Base-by-base conservation (phyloP, 2,888 invertebrate species). In the Eurytoma californica region DNA sequence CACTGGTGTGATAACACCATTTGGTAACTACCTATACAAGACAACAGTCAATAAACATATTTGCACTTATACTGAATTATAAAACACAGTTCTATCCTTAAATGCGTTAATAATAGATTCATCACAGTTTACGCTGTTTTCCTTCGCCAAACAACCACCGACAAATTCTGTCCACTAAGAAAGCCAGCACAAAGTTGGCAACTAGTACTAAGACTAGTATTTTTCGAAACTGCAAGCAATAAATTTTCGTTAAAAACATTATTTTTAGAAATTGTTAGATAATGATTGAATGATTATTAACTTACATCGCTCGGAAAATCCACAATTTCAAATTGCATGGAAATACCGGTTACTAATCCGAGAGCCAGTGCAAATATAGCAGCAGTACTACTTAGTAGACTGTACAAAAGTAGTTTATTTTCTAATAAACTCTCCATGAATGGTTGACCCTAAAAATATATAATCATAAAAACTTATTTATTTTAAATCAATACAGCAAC, bases 351-450 rank as follows among this genome's bases (percentile, higher is more conserved):
- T 77, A 97, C 91, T 61, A 95, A 84, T 14, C 98, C 97, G 79
- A 96, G 93, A 4, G 98, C 96, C 66, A 99, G 92, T 58, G 94
- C 93, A 76, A 98, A 91, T 73, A 99, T 96, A 20, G 95, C 94
- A 49, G 93, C 93, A 47, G 95, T 95, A 7, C 98, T 97, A 82
- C 95, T 92, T 80, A 97, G 84, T 82, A 99, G 93, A 88, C 98
- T 98, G 92, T 97, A 98, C 86, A 99, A 91, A 82, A 99, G 92
- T 3, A 97, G 95, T 88, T 95, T 96, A 91, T 99, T 99, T 90
- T 98, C 97, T 65, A 92, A 92, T 72, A 99, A 92, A 87, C 97
- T 97, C 91, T 99, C 98, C 99, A 99, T 99, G 89, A 97, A 99
- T 3, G 99, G 99, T 90, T 97, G 95, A 7, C 99, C 99, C 98